Base-by-base conservation (phyloP, 2,113 vertebrate species). In the Brachyhypopomus occidentalis region DNA sequence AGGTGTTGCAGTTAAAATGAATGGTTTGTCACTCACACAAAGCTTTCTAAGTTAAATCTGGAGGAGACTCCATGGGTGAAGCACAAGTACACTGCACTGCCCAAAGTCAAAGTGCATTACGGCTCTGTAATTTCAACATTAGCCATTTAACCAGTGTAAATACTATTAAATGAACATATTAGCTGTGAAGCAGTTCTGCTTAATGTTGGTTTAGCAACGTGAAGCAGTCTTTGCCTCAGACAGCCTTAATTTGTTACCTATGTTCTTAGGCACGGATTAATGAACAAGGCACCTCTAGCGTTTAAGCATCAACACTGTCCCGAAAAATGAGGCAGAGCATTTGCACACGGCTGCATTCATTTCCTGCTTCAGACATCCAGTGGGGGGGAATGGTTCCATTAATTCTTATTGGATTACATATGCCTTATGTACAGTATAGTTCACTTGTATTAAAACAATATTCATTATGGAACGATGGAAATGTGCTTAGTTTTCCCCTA, bases 281-380 rank as follows among this genome's bases (percentile, higher is more conserved):
- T 87, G 86, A 94, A 91, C 90, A 94, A 94, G 94, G 93, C 93
- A 94, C 94, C 92, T 91, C 90, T 90, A 94, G 87, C 91, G 88
- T 89, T 88, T 83, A 91, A 92, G 90, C 92, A 82, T 91, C 89
- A 92, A 92, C 90, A 94, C 90, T 91, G 87, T 86, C 79, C 88
- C 88, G 52, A 75, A 82, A 88, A 85, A 73, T 72, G 34, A 77
- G 88, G 89, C 88, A 89, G 90, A 90, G 88, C 63, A 86, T 90
- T 90, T 90, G 86, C 85, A 90, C 90, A 88, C 87, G 89, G 91
- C 91, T 90, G 85, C 88, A 82, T 90, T 84, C 84, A 80, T 86
- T 89, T 89, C 90, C 89, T 77, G 2, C 67, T 80, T 90, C 78
- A 66, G 64, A 76, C 78, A 81, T 81, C 86, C 85, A 81, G 75